Percentiles rank a stretch among this genome's conserved stretches.
Evolutionary conservation across 2,888 invertebrate genomes (phyloP).

Genomic region (Hydropsyche betteni): DNA sequence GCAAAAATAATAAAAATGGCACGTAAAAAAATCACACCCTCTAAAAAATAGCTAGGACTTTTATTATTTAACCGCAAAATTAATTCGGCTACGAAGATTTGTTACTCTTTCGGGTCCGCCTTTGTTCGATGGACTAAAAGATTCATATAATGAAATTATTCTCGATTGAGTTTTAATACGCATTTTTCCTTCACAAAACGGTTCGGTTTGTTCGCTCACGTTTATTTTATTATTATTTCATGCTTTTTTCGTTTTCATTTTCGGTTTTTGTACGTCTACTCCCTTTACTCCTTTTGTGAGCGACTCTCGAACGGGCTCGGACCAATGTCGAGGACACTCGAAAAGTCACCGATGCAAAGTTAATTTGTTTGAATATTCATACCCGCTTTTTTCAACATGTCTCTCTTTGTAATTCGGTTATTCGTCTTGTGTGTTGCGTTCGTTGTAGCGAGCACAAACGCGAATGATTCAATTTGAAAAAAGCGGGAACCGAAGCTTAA

Average conservation of each 20-base stretch:
- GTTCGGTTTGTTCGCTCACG: background rate
- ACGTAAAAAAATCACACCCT: slow-evolving; percentile 4
- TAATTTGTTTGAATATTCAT: slow-evolving; percentile 52
- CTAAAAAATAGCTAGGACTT: slow-evolving; percentile 11
- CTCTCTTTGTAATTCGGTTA: slow-evolving; percentile 34
- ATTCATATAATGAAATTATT: slow-evolving; percentile 15
- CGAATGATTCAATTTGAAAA: slow-evolving; percentile 37
- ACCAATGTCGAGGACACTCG: slow-evolving; percentile 48
- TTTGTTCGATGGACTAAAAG: slow-evolving; percentile 14
- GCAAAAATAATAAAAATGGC: slow-evolving; percentile 17
- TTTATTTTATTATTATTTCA: background rate
- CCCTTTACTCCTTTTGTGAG: slow-evolving; percentile 38
- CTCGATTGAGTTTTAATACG: slow-evolving; percentile 2
- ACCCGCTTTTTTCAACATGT: slow-evolving; percentile 41
- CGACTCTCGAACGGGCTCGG: slow-evolving; percentile 42
- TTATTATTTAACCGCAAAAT: slow-evolving; percentile 37
- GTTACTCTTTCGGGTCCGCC: slow-evolving; percentile 3
- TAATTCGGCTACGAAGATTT: slow-evolving; percentile 26
- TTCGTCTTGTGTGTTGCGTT: slow-evolving; percentile 40
- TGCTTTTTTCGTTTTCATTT: slow-evolving; percentile 3
- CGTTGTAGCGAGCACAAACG: slow-evolving; percentile 37
- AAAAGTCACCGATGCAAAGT: slow-evolving; percentile 48
- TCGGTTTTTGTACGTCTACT: slow-evolving; percentile 19
- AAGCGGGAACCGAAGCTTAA: slow-evolving; percentile 12
- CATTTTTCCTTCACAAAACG: background rate